phyloP scores from a whole-genome alignment of 1,140 invertebrate genomes.

The Heterodera carotae region DNA sequence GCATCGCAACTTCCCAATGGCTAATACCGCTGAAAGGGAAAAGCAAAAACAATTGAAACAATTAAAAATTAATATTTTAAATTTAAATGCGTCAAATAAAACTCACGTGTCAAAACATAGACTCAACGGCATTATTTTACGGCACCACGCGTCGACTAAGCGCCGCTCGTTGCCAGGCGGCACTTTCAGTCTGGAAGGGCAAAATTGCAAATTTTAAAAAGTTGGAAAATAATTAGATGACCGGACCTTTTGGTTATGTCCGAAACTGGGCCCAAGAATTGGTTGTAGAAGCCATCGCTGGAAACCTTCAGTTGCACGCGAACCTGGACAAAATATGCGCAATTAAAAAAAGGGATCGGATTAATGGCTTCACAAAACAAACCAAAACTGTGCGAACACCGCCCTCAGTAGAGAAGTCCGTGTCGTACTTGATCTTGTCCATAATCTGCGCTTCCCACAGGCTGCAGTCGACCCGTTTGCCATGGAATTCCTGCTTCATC shows the following conservation, averaged over 20 bases:
- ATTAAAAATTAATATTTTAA: background rate
- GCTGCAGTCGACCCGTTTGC: background rate
- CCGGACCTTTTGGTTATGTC: background rate
- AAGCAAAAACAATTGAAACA: background rate
- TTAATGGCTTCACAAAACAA: background rate
- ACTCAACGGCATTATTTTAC: background rate
- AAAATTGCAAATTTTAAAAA: background rate
- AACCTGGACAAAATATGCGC: background rate
- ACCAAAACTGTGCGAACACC: background rate
- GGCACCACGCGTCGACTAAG: background rate
- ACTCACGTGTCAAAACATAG: background rate
- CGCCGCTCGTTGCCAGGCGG: conserved; percentile 30
- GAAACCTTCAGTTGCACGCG: background rate
- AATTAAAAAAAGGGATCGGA: too few species aligned
- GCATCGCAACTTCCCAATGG: conserved; percentile 4
- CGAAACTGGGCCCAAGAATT: background rate
- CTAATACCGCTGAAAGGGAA: background rate
- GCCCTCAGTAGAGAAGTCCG: background rate
- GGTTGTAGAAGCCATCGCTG: background rate
- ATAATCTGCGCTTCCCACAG: background rate
- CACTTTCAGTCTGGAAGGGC: conserved; percentile 15
- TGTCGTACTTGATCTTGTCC: background rate
- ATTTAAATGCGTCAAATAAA: background rate
- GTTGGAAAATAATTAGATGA: background rate
- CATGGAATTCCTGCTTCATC: conserved; percentile 1